Base-by-base conservation (phyloP, 2,113 vertebrate species). In the Eptatretus burgeri region DNA sequence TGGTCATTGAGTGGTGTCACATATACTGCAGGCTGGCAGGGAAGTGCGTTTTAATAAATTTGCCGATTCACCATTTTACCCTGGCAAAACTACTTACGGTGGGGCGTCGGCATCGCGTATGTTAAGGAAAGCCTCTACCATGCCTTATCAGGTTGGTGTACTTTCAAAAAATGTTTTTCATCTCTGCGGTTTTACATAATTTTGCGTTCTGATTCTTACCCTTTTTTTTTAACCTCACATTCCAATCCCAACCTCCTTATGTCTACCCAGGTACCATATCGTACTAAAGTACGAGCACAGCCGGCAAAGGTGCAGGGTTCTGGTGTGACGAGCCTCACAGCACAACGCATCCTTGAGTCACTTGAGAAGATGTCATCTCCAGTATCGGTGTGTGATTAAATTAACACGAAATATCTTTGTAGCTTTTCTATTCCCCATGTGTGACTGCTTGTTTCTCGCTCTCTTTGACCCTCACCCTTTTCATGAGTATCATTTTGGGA, bases 361-460 rank as follows among this genome's bases (percentile, higher is more conserved):
- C 66, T 98, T 74, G 91, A 98, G 75, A 85, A 84, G 72, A 89
- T 98, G 89, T 98, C 91, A 14, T 94, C 84, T 67, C 89, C 91
- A 51, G 75, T 98, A 63, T 79, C 82, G 68, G 91, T 96, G 74
- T 84, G 70, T 75, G 14, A 5, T 20, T 16, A 41, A 14, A 16
- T 41, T 49, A 51, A 5, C 13, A 63, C 4, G 17, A 65, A 20
- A 41, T 41, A 41, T 41, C 7, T 41, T 41, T 41, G 27, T 41
- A 41, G 27, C 27, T 41, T 41, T 41, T 41, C 27, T 41, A 41
- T 41, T 3, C 27, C 27, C 27, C 27, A 41, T 41, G 27, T 41
- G 27, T 41, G 27, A 41, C 27, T 41, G 27, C 27, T 41, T 41
- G 27, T 7, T 41, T 41, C 27, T 41, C 27, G 7, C 27, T 41